These are phyloP conservation scores for Mesorhabditis spiculigera DNA, from an alignment of 2,888 invertebrate species.

Conservation along the genomic window DNA sequence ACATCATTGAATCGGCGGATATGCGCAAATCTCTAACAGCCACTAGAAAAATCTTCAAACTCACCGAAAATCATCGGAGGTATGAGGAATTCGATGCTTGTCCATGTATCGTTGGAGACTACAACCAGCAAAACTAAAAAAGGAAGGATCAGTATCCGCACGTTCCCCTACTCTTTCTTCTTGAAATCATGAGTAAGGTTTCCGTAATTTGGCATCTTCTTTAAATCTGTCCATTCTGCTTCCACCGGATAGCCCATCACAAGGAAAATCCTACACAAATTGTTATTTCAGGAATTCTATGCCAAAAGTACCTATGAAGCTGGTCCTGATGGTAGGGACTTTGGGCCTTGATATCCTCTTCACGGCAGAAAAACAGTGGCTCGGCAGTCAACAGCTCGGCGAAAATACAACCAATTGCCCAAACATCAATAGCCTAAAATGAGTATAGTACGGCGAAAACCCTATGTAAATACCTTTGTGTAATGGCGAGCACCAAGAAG, in stretches of 20 bases:
- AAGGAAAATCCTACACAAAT: slow-evolving; percentile 78
- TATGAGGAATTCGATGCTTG: neutral
- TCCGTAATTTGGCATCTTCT: slow-evolving; percentile 89
- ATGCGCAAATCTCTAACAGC: too few species aligned
- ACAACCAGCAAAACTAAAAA: slow-evolving; percentile 2
- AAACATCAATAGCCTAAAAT: slow-evolving; percentile 55
- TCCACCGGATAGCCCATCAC: slow-evolving; percentile 84
- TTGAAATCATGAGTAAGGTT: slow-evolving; percentile 93
- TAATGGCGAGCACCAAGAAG: slow-evolving; percentile 61
- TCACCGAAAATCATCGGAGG: neutral
- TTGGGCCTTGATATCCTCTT: slow-evolving; percentile 97
- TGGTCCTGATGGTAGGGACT: slow-evolving; percentile 96
- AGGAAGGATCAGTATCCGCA: too few species aligned
- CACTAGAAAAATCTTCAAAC: neutral
- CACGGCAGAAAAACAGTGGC: slow-evolving; percentile 97
- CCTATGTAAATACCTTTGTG: slow-evolving; percentile 47
- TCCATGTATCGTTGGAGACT: slow-evolving; percentile 1
- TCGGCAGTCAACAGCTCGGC: slow-evolving; percentile 97
- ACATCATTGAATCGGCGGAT: neutral
- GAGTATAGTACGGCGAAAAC: neutral
- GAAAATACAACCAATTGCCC: slow-evolving; percentile 77
- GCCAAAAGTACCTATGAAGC: slow-evolving; percentile 64
- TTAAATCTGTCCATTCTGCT: slow-evolving; percentile 53
- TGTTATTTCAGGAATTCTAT: too few species aligned
- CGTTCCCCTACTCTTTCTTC: slow-evolving; percentile 64